These are phyloP conservation scores for Blastomussa wellsi DNA, from an alignment of 92 coral and sea anemone species.

Conservation along the genomic window DNA sequence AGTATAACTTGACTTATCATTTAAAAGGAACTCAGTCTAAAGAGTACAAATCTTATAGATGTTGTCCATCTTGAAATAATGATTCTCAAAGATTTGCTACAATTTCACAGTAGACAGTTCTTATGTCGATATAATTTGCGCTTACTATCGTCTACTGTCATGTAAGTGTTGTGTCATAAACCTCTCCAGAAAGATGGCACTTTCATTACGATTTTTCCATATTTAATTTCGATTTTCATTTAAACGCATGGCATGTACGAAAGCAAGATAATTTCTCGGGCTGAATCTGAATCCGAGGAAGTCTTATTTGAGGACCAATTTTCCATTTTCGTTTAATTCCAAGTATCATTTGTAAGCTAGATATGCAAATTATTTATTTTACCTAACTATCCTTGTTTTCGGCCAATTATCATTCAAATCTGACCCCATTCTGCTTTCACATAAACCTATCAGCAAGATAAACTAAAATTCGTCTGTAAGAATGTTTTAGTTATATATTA, in stretches of 20 bases:
- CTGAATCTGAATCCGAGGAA: neutral
- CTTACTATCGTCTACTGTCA: neutral
- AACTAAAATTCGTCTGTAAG: neutral
- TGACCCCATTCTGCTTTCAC: neutral
- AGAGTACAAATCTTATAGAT: neutral
- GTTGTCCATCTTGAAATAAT: neutral
- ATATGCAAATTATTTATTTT: neutral
- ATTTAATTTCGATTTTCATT: neutral
- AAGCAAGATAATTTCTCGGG: neutral
- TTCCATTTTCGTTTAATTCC: neutral
- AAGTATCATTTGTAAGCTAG: neutral
- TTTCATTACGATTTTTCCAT: neutral
- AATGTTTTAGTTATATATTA: neutral
- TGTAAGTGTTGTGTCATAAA: neutral
- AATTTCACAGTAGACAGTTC: neutral
- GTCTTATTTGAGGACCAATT: neutral
- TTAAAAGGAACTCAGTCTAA: neutral
- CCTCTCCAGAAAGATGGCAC: neutral
- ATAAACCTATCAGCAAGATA: neutral
- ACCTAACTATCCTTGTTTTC: neutral
- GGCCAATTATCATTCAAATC: neutral
- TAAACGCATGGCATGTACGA: neutral
- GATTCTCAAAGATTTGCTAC: neutral
- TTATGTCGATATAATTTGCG: neutral
- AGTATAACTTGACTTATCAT: neutral